A percentile compares a stretch with the other conserved stretches of the same genome.
These are phyloP conservation scores for Hypotaenidia philippensis DNA, from an alignment of 2,797 vertebrate genomes.

Conservation along the genomic window DNA sequence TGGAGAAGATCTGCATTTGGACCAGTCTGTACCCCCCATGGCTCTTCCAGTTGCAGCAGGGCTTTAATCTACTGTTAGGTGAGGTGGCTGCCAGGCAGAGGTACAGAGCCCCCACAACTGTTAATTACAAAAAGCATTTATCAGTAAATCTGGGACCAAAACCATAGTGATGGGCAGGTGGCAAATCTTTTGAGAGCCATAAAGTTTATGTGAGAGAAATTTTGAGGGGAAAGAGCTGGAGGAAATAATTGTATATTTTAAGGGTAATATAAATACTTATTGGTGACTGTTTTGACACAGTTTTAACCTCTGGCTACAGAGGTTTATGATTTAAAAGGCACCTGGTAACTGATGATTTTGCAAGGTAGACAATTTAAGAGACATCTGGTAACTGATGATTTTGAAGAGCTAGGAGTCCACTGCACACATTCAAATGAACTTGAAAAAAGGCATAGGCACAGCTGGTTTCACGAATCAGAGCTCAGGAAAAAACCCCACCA, in stretches of 20 bases:
- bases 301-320: conserved; percentile 36
- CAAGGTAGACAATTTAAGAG: not conserved
- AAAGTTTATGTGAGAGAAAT: not conserved
- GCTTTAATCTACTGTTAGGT: not conserved
- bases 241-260: not conserved
- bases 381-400: conserved; percentile 53
- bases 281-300: conserved; percentile 13
- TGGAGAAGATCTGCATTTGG: not conserved
- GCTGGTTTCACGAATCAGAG: conserved; percentile 16
- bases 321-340: conserved; percentile 33
- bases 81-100: not conserved
- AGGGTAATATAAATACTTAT: not conserved
- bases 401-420: conserved; percentile 31
- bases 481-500: not conserved
- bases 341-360: conserved; percentile 24
- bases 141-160: not conserved
- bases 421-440: conserved; percentile 59
- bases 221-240: not conserved
- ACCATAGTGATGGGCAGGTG: fast-evolving
- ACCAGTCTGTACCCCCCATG: not conserved
- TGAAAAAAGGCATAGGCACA: conserved; percentile 20
- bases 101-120: not conserved
- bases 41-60: not conserved
- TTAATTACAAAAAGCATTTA: conserved; percentile 49
- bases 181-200: not conserved